Conservation (phyloP, 2,113 vertebrate species). For the Rhea americana region DNA sequence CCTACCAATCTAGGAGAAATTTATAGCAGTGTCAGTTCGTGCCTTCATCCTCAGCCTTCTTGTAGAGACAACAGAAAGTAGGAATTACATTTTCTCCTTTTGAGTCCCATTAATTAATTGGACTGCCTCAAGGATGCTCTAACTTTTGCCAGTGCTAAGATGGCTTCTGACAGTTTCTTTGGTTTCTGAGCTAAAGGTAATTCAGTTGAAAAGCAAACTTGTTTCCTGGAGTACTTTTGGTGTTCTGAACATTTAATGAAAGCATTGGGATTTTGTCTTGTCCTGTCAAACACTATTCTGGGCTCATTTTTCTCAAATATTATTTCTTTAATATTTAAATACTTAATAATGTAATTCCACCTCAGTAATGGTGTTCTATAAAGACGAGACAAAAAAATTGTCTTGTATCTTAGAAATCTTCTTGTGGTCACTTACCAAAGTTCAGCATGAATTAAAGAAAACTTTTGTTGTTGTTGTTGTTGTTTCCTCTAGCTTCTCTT, state of each 20-base stretch:
- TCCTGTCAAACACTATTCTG: neutral
- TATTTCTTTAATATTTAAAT: neutral
- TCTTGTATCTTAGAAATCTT: neutral
- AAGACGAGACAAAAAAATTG: neutral
- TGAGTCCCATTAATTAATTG: neutral
- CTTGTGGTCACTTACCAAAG: neutral
- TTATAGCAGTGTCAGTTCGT: neutral
- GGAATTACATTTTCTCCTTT: neutral
- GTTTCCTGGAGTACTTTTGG: neutral
- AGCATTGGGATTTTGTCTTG: neutral
- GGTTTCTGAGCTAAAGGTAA: neutral
- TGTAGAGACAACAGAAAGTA: neutral
- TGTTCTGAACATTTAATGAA: neutral
- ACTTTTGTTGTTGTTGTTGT: fast-evolving
- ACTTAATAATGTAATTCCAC: neutral
- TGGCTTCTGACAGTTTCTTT: neutral
- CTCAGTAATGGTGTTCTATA: neutral
- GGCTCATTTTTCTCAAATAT: neutral
- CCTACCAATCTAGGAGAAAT: neutral
- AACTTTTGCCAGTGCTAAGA: neutral
- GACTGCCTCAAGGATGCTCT: neutral
- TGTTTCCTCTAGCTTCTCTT: neutral
- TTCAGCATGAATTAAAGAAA: neutral
- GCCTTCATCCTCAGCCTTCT: neutral
- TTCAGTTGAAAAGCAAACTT: neutral